These are phyloP conservation scores for Acrocephalus kingi DNA, from an alignment of 2,113 vertebrate genomes.

Conservation along the genomic window DNA sequence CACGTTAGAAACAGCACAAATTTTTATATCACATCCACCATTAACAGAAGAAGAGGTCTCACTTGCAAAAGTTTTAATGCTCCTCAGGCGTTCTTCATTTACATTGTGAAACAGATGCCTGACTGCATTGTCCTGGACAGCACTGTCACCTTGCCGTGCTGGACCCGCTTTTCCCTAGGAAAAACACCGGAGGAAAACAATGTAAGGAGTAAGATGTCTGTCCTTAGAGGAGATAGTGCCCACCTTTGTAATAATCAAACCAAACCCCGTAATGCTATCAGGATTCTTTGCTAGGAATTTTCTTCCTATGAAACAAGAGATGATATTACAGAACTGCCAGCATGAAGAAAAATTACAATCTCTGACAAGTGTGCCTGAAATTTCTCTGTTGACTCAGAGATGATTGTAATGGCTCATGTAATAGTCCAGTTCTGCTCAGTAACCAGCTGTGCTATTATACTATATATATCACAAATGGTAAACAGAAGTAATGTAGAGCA, in stretches of 20 bases:
- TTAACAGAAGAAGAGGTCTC: slow-evolving; percentile 3
- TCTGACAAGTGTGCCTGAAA: not conserved
- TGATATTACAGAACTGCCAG: not conserved
- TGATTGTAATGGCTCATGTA: not conserved
- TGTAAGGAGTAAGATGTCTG: not conserved
- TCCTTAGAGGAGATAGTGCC: not conserved
- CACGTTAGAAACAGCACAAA: not conserved
- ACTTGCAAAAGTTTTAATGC: slow-evolving; percentile 78
- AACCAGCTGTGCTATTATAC: not conserved
- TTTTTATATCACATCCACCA: not conserved
- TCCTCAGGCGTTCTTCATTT: slow-evolving; percentile 76
- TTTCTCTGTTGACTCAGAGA: not conserved
- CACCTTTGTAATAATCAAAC: not conserved
- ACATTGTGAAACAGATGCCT: slow-evolving; percentile 75
- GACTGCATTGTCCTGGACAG: slow-evolving; percentile 73
- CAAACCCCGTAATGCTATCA: not conserved
- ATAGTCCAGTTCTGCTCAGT: not conserved
- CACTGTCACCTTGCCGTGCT: slow-evolving; percentile 69
- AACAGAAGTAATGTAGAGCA: not conserved
- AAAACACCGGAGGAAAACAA: not conserved
- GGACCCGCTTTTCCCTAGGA: slow-evolving; percentile 75
- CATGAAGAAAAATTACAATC: not conserved
- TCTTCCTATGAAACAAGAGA: not conserved
- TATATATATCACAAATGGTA: not conserved
- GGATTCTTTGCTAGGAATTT: not conserved